These are phyloP conservation scores for Platalea minor DNA, from an alignment of 2,797 vertebrate species.

Conservation along the genomic window DNA sequence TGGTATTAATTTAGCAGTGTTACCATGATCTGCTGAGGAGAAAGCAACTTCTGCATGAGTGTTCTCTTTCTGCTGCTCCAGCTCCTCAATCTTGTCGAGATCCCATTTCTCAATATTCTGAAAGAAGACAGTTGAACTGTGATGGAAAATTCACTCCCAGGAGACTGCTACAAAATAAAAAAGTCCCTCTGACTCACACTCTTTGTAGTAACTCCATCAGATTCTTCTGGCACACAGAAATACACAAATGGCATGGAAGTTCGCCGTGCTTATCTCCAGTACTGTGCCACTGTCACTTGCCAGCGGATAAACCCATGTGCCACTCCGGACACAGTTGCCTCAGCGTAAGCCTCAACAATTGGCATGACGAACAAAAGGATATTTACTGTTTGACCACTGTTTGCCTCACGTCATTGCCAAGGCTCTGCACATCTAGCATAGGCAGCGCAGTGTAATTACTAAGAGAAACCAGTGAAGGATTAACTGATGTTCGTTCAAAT, in stretches of 20 bases:
- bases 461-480: background rate
- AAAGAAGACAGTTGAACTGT: conserved; percentile 36
- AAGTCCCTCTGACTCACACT: background rate
- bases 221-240: background rate
- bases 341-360: background rate
- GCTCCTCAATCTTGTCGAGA: conserved; percentile 68
- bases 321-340: background rate
- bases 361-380: background rate
- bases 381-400: background rate
- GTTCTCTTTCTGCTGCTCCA: conserved; percentile 22
- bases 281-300: background rate
- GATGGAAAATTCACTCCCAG: background rate
- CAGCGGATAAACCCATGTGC: background rate
- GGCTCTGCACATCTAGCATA: background rate
- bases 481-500: background rate
- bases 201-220: background rate
- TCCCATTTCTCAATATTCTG: conserved; percentile 77
- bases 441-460: background rate
- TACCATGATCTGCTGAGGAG: conserved; percentile 30
- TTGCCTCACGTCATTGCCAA: background rate
- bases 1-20: background rate
- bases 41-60: background rate
- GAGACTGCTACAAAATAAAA: background rate
- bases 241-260: background rate
- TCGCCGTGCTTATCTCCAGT: background rate